These are phyloP conservation scores for Agrenia bidenticulata DNA, from an alignment of 2,888 invertebrate genomes.

Conservation along the genomic window DNA sequence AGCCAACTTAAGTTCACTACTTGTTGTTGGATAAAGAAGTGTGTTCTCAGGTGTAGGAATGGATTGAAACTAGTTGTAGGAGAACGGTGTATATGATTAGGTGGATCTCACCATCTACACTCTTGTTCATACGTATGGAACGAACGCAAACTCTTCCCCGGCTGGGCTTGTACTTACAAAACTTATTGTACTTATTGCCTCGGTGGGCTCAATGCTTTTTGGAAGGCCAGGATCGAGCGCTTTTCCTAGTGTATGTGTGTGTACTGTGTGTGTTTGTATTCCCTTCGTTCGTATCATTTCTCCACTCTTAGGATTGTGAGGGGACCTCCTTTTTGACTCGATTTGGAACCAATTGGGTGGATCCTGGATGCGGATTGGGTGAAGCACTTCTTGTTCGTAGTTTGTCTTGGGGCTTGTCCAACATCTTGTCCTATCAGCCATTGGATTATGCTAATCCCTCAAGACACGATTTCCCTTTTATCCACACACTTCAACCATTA, in stretches of 20 bases:
- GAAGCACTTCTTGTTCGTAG: conserved; percentile 49
- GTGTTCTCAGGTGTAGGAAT: conserved; percentile 52
- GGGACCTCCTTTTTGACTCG: conserved; percentile 52
- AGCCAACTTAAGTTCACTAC: no score
- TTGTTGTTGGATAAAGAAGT: conserved; percentile 8
- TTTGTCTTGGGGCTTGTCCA: conserved; percentile 53
- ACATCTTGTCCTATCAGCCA: conserved; percentile 54
- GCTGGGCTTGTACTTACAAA: neutral
- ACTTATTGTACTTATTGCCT: neutral
- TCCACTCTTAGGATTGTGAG: conserved; percentile 29
- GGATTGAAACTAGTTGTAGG: conserved; percentile 36
- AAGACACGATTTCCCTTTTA: conserved; percentile 53
- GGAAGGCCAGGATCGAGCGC: no score
- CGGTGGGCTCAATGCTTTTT: no score
- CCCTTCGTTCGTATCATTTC: neutral
- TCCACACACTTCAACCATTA: conserved; percentile 50
- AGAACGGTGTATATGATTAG: conserved; percentile 31
- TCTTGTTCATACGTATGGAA: conserved; percentile 3
- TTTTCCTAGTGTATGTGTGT: no score
- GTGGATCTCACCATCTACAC: neutral
- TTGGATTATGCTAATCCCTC: conserved; percentile 54
- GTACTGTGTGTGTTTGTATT: neutral
- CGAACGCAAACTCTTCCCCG: conserved; percentile 10
- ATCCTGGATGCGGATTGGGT: conserved; percentile 50
- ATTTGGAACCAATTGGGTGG: conserved; percentile 53